A percentile compares a stretch with the other conserved stretches of the same genome.
Conservation (phyloP, 2,888 invertebrate species). For the Latrodectus elegans region DNA sequence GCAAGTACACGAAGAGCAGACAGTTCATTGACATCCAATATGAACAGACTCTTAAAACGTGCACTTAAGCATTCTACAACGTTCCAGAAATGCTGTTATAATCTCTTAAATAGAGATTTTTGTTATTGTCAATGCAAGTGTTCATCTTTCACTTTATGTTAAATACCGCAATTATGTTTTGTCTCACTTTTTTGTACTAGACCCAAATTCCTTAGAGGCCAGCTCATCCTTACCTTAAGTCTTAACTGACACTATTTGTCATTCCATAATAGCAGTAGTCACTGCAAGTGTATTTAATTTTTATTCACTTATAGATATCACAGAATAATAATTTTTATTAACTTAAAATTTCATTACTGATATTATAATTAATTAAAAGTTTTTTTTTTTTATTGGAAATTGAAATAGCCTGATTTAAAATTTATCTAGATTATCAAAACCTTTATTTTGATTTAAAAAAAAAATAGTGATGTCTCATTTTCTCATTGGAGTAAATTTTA, state of each 20-base stretch:
- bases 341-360: too few relatives aligned
- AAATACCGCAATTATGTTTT: conserved; percentile 43
- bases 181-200: conserved; percentile 9
- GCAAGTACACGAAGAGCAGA: conserved; percentile 27
- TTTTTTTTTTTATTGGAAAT: too few relatives aligned
- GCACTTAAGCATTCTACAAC: conserved; percentile 37
- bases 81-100: conserved; percentile 61
- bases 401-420: too few relatives aligned
- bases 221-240: conserved; percentile 1
- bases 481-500: not conserved
- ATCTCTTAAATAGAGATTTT: conserved; percentile 54
- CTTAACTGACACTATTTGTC: conserved; percentile 19
- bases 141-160: conserved; percentile 39
- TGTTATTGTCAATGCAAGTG: conserved; percentile 49
- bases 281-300: conserved; percentile 17
- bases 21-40: conserved; percentile 39
- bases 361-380: too few relatives aligned
- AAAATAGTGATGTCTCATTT: not conserved
- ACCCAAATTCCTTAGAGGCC: not conserved
- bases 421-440: too few relatives aligned
- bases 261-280: conserved; percentile 58
- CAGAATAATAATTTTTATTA: too few relatives aligned
- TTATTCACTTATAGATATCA: too few relatives aligned
- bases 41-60: conserved; percentile 7
- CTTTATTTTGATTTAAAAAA: too few relatives aligned